Conservation (phyloP, 2,888 invertebrate species). For the Xanthostigma xanthostigma region DNA sequence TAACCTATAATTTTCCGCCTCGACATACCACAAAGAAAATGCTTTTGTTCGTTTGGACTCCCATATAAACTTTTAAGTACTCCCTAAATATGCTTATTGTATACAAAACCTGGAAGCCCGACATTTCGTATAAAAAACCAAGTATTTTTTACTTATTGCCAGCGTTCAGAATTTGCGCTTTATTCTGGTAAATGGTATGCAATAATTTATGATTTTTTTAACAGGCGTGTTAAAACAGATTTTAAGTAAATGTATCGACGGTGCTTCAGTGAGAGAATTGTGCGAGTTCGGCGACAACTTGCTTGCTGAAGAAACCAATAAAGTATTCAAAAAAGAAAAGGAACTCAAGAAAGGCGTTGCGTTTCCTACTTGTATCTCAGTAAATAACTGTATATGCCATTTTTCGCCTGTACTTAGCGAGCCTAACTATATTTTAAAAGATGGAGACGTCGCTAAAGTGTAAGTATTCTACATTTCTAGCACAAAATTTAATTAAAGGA, state of each 20-base stretch:
- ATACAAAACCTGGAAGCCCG: too few species aligned
- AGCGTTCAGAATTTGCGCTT: too few species aligned
- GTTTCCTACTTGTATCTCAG: conserved; percentile 96
- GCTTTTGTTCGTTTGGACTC: too few species aligned
- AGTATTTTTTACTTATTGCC: too few species aligned
- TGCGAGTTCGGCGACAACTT: conserved; percentile 86
- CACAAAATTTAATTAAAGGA: too few species aligned
- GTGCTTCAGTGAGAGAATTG: conserved; percentile 77
- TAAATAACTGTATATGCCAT: conserved; percentile 99
- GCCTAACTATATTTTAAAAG: conserved; percentile 68
- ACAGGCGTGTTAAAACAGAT: conserved; percentile 80
- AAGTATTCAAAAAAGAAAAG: conserved; percentile 97
- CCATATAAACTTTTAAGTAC: too few species aligned
- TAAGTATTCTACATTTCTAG: conserved; percentile 36
- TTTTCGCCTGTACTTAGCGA: conserved; percentile 94
- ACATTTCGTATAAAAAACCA: too few species aligned
- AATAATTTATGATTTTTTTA: conserved; percentile 23
- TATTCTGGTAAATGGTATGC: too few species aligned
- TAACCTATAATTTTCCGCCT: too few species aligned
- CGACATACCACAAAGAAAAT: too few species aligned
- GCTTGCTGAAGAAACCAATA: conserved; percentile 79
- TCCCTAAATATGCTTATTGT: too few species aligned
- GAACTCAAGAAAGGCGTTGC: conserved; percentile 97
- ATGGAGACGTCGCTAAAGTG: conserved; percentile 95
- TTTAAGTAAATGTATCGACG: conserved; percentile 72